Percentiles rank a stretch among this genome's conserved stretches.
Evolutionary conservation across 2,797 vertebrate species (phyloP).

Genomic region (Coilia nasus): DNA sequence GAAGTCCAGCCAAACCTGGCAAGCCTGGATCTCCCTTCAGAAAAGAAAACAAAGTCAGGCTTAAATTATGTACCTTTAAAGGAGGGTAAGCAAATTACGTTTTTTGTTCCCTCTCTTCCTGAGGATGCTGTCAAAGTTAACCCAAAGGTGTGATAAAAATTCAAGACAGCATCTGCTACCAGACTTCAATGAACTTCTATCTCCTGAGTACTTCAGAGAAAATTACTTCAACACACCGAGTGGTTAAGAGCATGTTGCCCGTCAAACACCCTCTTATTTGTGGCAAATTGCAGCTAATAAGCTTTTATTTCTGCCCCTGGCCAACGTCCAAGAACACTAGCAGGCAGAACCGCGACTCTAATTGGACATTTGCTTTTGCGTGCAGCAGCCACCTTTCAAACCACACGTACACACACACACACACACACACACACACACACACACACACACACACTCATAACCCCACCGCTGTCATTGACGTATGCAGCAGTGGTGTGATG

Average conservation of each 20-base stretch:
- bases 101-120: conserved; percentile 21
- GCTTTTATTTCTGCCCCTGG: conserved; percentile 46
- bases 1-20: conserved; percentile 74
- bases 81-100: conserved; percentile 35
- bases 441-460: neutral
- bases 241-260: conserved; percentile 44
- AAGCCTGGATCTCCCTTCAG: conserved; percentile 82
- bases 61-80: conserved; percentile 12
- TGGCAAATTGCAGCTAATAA: conserved; percentile 50
- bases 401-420: too few relatives aligned
- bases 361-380: conserved; percentile 50
- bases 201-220: conserved; percentile 39
- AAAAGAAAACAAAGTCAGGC: conserved; percentile 38
- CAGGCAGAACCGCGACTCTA: conserved; percentile 59
- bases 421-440: too few relatives aligned
- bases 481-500: neutral
- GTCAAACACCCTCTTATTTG: conserved; percentile 35
- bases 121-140: conserved; percentile 26
- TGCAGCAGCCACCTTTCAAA: conserved; percentile 43
- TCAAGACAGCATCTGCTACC: conserved; percentile 24
- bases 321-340: conserved; percentile 50
- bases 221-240: conserved; percentile 41
- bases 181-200: conserved; percentile 35
- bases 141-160: conserved; percentile 41
- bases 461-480: neutral